Conservation (phyloP, 2,113 vertebrate genomes). For the Elephas maximus region DNA sequence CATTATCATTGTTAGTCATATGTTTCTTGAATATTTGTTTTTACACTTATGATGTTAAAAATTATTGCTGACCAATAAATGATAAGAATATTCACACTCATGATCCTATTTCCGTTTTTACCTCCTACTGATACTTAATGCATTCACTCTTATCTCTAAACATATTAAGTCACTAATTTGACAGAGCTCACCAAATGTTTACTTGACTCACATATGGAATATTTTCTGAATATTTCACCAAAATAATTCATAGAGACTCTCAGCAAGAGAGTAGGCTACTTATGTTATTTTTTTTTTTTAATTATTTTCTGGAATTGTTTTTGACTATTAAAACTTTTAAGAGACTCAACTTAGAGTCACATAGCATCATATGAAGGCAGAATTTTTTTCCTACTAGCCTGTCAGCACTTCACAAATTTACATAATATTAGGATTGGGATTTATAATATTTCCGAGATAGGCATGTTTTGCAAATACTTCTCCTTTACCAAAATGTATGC, state of each 20-base stretch:
- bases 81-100: slow-evolving; percentile 9
- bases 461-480: slow-evolving; percentile 75
- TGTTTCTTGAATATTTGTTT: slow-evolving; percentile 59
- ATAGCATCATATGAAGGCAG: slow-evolving; percentile 73
- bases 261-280: neutral
- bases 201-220: slow-evolving; percentile 25
- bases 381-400: slow-evolving; percentile 79
- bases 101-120: slow-evolving; percentile 42
- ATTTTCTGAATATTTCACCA: slow-evolving; percentile 46
- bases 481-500: slow-evolving; percentile 62
- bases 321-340: slow-evolving; percentile 83
- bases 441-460: slow-evolving; percentile 74
- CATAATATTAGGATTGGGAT: slow-evolving; percentile 72
- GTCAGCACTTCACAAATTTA: slow-evolving; percentile 80
- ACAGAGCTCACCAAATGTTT: slow-evolving; percentile 7
- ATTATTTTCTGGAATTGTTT: slow-evolving; percentile 77
- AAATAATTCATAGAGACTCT: slow-evolving; percentile 8
- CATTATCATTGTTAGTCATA: slow-evolving; percentile 9
- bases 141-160: slow-evolving; percentile 7
- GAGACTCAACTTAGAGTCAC: slow-evolving; percentile 77
- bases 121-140: neutral
- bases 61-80: slow-evolving; percentile 38
- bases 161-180: neutral
- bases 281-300: neutral
- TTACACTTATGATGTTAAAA: slow-evolving; percentile 59